These are phyloP conservation scores for Dendroctonus valens DNA, from an alignment of 1,140 invertebrate species.

Conservation along the genomic window DNA sequence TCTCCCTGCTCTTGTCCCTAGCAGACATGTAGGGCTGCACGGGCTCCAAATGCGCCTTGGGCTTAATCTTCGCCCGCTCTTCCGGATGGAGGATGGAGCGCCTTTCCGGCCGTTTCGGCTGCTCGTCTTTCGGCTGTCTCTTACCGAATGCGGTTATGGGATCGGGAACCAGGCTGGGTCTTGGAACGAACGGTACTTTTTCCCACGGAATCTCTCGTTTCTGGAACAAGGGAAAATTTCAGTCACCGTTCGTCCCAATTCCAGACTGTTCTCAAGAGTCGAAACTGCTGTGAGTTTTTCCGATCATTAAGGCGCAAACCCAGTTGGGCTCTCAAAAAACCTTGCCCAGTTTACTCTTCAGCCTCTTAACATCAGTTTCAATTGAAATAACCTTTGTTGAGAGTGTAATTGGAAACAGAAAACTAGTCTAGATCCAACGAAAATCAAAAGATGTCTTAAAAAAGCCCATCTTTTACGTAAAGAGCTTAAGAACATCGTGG, in stretches of 20 bases:
- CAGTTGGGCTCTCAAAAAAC: not conserved
- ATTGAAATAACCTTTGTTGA: no score
- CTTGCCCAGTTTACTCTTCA: not conserved
- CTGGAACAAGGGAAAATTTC: conserved; percentile 58
- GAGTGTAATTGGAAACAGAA: no score
- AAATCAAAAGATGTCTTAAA: no score
- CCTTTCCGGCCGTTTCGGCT: conserved; percentile 29
- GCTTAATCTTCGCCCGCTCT: conserved; percentile 57
- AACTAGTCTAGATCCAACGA: no score
- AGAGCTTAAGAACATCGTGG: not conserved
- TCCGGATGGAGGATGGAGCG: conserved; percentile 46
- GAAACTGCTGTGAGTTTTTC: not conserved
- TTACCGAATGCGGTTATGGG: conserved; percentile 77
- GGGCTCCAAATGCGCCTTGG: conserved; percentile 57
- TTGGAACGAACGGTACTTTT: conserved; percentile 77
- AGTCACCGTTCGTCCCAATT: conserved; percentile 42
- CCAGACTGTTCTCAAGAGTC: conserved; percentile 16
- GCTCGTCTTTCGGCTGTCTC: conserved; percentile 49
- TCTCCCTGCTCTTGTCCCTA: conserved; percentile 60
- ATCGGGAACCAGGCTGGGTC: conserved; percentile 76
- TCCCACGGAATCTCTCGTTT: conserved; percentile 77
- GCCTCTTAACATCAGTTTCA: not conserved
- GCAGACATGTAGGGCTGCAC: conserved; percentile 63
- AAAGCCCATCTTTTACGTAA: not conserved
- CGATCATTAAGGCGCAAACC: no score